Base-by-base conservation (phyloP, 2,888 invertebrate species). In the Cactoblastis cactorum region DNA sequence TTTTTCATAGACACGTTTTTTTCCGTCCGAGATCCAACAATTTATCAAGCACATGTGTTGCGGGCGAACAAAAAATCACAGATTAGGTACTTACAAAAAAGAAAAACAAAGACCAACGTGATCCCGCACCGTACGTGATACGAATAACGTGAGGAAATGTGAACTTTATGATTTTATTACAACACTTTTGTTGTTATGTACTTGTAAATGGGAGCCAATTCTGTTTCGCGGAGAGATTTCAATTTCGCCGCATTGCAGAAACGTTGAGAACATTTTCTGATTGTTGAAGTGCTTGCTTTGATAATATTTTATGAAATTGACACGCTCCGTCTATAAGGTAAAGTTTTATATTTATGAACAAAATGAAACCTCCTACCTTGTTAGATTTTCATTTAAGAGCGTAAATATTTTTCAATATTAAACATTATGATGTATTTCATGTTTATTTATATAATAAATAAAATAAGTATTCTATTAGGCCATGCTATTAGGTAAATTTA, bases 31-130 rank as follows among this genome's bases (percentile, higher is more conserved):
- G 71, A 71, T 67, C 67, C 59, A 57, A 69, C 77, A 66, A 85
- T 86, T 80, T 80, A 79, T 84, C 82, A 83, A 63, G 58, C 67
- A 61, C 75, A 78, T 77, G 65, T 80, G 78, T 76, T 76, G 67
- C 73, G 65, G 65, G 63, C 53, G 61, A 59, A 65, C 71, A 77
- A 71, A 69, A 77, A 73, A 72, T 71, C 66, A 68, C 64, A 75
- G 75, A 83, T 79, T 76, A 80, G 69, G 65, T 71, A 63, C 71
- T 70, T 64, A 66, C 69, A 69, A 71, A 74, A 75, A 73, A 74
- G 45, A 61, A 74, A 75, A 76, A 77, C 71, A 78, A 74, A 71
- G 64, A 69, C 56, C 70, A 63, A 80, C 77, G 82, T 77, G 78
- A 77, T 75, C 73, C 69, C 59, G n/a, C n/a, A 57, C 52, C 53